Base-by-base conservation (phyloP, 2,888 invertebrate species). In the Nesidiocoris tenuis region DNA sequence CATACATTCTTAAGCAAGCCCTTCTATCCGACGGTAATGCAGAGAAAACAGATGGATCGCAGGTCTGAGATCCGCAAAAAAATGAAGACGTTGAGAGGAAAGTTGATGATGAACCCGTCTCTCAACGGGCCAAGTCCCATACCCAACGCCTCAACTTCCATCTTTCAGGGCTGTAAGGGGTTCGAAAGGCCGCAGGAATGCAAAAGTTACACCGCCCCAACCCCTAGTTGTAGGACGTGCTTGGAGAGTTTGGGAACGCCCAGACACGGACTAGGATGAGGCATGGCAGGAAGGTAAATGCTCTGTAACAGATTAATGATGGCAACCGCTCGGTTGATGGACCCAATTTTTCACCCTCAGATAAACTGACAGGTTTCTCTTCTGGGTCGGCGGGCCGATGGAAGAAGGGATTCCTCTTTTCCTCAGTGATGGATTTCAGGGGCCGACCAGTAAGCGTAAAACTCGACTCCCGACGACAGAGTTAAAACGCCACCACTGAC, bases 301-400 rank as follows among this genome's bases (percentile, higher is more conserved):
- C 74, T 74, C 64, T 74, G 74, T 74, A 74, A 74, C 64, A 74
- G 72, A 74, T 74, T 74, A 74, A 74, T 64, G 74, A 74, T 56
- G 63, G 56, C 39, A 23, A 55, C 74, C 74, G 64, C 74, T 16
- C 74, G 9, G 74, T 63, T 74, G 56, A 74, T 74, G 74, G 74
- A 63, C 74, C 74, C 74, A 55, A 74, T 74, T 74, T 74, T 74
- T 74, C 74, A 74, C 63, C 56, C 74, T 74, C 63, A 74, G 74
- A 74, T 74, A 64, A 74, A 74, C 64, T 64, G 64, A 74, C 74
- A 64, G 74, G 59, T 57, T 59, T 22, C 22, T 23, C 65, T 59
- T 56, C 56, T 70, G 59, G 70, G 24, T 56, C n/a, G 70, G 18
- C 25, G 39, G 65, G 65, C 24, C 23, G 22, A 24, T 23, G 39